Conservation (phyloP, 2,113 vertebrate species). For the Callipepla californica region DNA sequence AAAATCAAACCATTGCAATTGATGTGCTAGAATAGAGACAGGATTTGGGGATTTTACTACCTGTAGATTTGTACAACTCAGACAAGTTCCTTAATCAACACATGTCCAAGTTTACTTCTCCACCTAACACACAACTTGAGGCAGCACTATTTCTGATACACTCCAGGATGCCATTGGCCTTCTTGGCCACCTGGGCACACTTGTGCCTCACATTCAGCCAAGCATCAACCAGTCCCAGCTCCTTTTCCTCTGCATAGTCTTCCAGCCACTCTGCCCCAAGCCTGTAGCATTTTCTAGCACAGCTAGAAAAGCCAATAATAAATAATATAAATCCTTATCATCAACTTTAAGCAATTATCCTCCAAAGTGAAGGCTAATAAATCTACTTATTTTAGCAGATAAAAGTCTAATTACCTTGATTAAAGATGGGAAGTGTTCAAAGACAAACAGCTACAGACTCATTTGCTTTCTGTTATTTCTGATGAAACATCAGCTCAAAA, state of each 20-base stretch:
- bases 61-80: neutral
- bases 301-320: slow-evolving; percentile 12
- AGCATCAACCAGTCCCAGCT: no score
- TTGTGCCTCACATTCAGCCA: no score
- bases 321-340: slow-evolving; percentile 16
- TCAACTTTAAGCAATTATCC: slow-evolving; percentile 31
- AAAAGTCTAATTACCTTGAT: slow-evolving; percentile 47
- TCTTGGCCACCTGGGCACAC: no score
- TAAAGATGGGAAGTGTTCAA: slow-evolving; percentile 19
- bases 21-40: neutral
- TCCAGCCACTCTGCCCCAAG: no score
- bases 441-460: slow-evolving; percentile 34
- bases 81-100: neutral
- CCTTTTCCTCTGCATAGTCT: no score
- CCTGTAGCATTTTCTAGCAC: no score
- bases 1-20: neutral
- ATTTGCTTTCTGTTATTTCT: slow-evolving; percentile 36
- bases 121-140: neutral
- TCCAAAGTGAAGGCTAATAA: slow-evolving; percentile 39
- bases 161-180: no score
- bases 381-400: slow-evolving; percentile 49
- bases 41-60: neutral
- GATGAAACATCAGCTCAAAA: slow-evolving; percentile 50
- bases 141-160: no score
- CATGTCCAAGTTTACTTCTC: neutral